Base-by-base conservation (phyloP, 2,113 vertebrate species). In the Macquaria ambigua region DNA sequence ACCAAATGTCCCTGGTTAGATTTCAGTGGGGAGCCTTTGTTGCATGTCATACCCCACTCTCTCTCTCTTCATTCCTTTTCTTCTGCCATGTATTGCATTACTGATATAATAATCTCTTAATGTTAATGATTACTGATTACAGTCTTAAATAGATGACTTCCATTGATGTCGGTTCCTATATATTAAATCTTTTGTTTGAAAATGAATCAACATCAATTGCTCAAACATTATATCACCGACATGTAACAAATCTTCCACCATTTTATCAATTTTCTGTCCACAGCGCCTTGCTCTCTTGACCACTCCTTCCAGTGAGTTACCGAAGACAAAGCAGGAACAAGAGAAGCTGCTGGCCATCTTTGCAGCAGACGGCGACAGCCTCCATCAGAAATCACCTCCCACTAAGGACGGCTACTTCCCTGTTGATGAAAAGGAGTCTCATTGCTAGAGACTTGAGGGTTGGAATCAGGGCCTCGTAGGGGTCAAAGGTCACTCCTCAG, bases 351-450 rank as follows among this genome's bases (percentile, higher is more conserved):
- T 93, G 79, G 89, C 88, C 74, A 69, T 94, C 71, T 93, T 92
- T 1, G 74, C 90, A 16, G 91, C 90, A 5, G 93, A 94, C 1
- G 82, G 86, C 0, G 92, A 94, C 50, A 83, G 72, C 59, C 77
- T 91, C 56, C 86, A 86, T 12, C 94, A 92, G 89, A 93, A 81
- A 56, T 74, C 76, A 0, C 12, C 86, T 25, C 78, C 91, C 11
- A 94, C 53, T 14, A 95, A 92, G 81, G 94, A 94, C 0, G 93
- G 93, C 23, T 95, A 95, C 85, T 83, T 94, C 58, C 92, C 93
- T 1, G 94, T 96, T 1, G 88, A 87, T 8, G 94, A 95, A 74
- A 95, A 94, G 81, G 96, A 96, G 89, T 95, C 95, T 23, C 77
- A 92, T 53, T 96, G 95, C 84, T 96, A 93, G 91, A 93, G 58